These are phyloP conservation scores for Drosophila meridionalis DNA, from an alignment of 2,888 invertebrate genomes.

Conservation along the genomic window DNA sequence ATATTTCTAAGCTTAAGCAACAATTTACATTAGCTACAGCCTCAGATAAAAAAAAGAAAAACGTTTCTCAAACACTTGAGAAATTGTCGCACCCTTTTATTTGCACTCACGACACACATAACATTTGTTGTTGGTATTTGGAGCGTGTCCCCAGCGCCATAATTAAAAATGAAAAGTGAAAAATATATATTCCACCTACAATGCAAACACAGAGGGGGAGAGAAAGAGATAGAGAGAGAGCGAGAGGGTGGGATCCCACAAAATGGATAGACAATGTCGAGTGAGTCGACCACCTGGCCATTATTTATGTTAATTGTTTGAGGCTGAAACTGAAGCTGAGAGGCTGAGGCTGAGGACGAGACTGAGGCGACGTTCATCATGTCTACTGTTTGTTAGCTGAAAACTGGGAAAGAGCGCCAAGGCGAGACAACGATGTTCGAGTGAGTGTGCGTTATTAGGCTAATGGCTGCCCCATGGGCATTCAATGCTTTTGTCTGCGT, in stretches of 20 bases:
- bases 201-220: constrained; percentile 8
- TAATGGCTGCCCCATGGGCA: constrained; percentile 77
- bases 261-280: constrained; percentile 31
- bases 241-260: constrained; percentile 3
- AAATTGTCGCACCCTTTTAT: constrained; percentile 27
- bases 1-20: neutral
- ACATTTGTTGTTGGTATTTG: constrained; percentile 62
- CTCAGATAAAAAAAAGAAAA: neutral
- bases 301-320: constrained; percentile 75
- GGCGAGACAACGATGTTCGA: constrained; percentile 18
- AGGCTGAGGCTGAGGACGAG: neutral
- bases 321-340: constrained; percentile 13
- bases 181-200: constrained; percentile 60
- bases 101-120: neutral
- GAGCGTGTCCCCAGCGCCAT: constrained; percentile 64
- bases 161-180: constrained; percentile 70
- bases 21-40: neutral
- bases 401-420: neutral
- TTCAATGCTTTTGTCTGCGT: constrained; percentile 74
- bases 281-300: constrained; percentile 63
- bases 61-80: neutral
- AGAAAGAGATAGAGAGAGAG: neutral
- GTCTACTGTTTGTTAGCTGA: constrained; percentile 40
- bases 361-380: constrained; percentile 66
- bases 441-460: constrained; percentile 66